A percentile compares a stretch with the other conserved stretches of the same genome.
These are phyloP conservation scores for Notodonta dromedarius DNA, from an alignment of 2,888 invertebrate species.

Conservation along the genomic window DNA sequence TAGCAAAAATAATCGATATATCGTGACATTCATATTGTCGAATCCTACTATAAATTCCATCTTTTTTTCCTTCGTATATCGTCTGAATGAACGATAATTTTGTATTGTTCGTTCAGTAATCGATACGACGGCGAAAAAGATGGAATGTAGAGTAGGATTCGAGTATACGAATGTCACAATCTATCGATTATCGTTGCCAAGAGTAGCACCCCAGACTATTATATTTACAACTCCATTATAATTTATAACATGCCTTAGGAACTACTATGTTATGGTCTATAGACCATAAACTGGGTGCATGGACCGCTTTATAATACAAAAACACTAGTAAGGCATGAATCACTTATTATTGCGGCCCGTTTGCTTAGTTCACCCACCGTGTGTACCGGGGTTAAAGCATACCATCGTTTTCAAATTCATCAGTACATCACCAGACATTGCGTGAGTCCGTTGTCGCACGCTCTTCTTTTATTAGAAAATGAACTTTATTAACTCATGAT, in stretches of 20 bases:
- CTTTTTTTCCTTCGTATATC: too few relatives aligned
- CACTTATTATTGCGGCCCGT: neutral
- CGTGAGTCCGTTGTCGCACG: conserved; percentile 66
- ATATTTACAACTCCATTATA: too few relatives aligned
- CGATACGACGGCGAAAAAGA: too few relatives aligned
- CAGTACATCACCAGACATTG: conserved; percentile 62
- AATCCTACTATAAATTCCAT: too few relatives aligned
- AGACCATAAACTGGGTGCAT: neutral
- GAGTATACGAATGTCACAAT: too few relatives aligned
- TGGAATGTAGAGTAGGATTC: too few relatives aligned
- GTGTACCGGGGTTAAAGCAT: conserved; percentile 17
- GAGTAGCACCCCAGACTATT: too few relatives aligned
- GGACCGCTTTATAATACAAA: neutral
- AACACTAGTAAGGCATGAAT: neutral
- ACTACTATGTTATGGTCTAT: neutral
- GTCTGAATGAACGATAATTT: too few relatives aligned
- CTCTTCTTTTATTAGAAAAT: conserved; percentile 34
- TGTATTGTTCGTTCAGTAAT: too few relatives aligned
- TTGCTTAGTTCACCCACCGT: conserved; percentile 6
- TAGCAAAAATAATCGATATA: too few relatives aligned
- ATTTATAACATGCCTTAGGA: neutral
- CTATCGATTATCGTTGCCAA: too few relatives aligned
- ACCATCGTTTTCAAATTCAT: conserved; percentile 53
- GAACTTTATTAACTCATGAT: conserved; percentile 33
- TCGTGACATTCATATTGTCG: too few relatives aligned